Evolutionary conservation across 2,113 vertebrate species (phyloP).

Genomic region (Piprites chloris): DNA sequence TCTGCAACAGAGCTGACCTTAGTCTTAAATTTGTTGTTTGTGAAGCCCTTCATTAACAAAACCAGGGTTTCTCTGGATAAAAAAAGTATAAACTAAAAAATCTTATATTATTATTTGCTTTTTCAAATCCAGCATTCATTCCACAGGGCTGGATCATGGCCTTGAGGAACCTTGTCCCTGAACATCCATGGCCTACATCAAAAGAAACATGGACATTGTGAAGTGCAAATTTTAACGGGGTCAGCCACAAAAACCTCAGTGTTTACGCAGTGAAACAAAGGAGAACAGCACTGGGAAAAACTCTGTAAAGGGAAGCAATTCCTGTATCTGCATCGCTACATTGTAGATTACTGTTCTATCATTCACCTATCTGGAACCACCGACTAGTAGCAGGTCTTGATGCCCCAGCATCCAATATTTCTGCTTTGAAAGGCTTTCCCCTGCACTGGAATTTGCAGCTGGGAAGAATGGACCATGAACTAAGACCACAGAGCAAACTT

Average conservation of each 20-base stretch:
- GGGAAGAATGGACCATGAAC: background rate
- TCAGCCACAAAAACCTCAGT: background rate
- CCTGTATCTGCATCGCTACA: rapidly evolving
- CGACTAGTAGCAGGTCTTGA: background rate
- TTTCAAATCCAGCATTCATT: background rate
- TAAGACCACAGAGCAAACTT: background rate
- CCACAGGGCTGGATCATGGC: background rate
- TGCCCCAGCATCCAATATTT: background rate
- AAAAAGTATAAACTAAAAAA: background rate
- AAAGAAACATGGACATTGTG: background rate
- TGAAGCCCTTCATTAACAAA: background rate
- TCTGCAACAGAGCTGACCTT: background rate
- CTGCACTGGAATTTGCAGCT: conserved; percentile 9
- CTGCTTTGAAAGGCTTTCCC: background rate
- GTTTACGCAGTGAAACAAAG: background rate
- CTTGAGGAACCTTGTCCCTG: background rate
- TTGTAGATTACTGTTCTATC: background rate
- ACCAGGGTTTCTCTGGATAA: background rate
- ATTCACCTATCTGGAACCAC: background rate
- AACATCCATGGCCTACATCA: background rate
- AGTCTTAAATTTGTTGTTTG: background rate
- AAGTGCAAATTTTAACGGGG: background rate
- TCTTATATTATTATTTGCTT: background rate
- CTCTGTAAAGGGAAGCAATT: background rate
- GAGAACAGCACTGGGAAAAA: background rate